Evolutionary conservation across 2,797 vertebrate genomes (phyloP).

Genomic region (Neoniphon sammara): DNA sequence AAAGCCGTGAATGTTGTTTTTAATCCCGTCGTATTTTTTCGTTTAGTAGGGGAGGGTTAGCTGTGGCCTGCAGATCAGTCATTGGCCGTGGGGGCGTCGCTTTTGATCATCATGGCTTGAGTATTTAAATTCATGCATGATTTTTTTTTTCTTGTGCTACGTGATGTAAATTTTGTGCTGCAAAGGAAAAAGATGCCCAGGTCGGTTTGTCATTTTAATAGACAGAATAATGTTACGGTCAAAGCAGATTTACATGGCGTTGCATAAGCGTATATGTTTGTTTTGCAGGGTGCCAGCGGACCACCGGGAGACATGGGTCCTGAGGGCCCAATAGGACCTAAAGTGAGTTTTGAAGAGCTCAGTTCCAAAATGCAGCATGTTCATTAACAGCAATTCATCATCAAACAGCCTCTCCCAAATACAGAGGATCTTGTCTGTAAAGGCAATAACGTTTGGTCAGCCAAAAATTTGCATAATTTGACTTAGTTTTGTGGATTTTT

Average conservation of each 20-base stretch:
- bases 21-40: slow-evolving; percentile 47
- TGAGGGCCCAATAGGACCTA: slow-evolving; percentile 86
- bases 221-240: background rate
- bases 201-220: background rate
- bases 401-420: background rate
- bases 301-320: slow-evolving; percentile 85
- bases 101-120: background rate
- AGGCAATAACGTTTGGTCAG: background rate
- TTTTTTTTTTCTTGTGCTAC: background rate
- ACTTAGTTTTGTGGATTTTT: background rate
- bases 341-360: slow-evolving; percentile 81
- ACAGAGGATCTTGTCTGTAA: background rate
- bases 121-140: slow-evolving; percentile 9
- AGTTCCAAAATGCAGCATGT: background rate
- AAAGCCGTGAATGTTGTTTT: slow-evolving; percentile 52
- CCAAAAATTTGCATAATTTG: background rate
- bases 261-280: slow-evolving; percentile 7
- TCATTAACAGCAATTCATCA: background rate
- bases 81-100: background rate
- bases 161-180: background rate
- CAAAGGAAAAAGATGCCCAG: no score
- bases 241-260: background rate
- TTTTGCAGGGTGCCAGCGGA: slow-evolving; percentile 84
- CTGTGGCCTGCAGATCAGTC: slow-evolving; percentile 26
- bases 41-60: slow-evolving; percentile 12